Conservation (phyloP, 2,113 vertebrate genomes). For the Mobula hypostoma region DNA sequence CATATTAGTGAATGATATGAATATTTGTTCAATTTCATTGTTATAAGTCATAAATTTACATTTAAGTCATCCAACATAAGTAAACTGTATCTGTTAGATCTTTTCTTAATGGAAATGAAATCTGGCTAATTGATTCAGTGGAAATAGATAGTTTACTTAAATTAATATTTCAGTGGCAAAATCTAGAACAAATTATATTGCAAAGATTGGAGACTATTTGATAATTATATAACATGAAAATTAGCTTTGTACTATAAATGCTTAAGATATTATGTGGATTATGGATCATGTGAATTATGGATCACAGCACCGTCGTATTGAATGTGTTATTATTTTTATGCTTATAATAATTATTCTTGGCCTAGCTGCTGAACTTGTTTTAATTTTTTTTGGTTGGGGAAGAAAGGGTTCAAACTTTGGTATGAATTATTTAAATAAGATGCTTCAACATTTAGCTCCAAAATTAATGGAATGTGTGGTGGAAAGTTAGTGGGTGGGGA, state of each 20-base stretch:
- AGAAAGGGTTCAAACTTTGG: slow-evolving; percentile 42
- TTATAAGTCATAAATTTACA: neutral
- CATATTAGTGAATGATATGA: neutral
- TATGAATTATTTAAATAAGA: slow-evolving; percentile 68
- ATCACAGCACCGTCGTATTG: neutral
- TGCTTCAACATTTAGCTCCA: slow-evolving; percentile 74
- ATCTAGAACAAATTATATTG: neutral
- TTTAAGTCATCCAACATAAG: neutral
- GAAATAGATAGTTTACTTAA: neutral
- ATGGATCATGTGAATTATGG: neutral
- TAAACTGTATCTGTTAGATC: neutral
- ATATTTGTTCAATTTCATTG: neutral
- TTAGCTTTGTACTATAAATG: neutral
- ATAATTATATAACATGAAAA: neutral
- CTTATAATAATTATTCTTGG: too few species aligned
- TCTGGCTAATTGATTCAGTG: neutral
- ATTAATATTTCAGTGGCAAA: slow-evolving; percentile 13
- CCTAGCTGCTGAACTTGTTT: slow-evolving; percentile 53
- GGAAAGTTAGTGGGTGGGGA: slow-evolving; percentile 49
- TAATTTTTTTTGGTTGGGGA: slow-evolving; percentile 38
- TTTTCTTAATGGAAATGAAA: neutral
- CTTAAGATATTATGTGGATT: neutral
- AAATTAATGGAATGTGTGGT: slow-evolving; percentile 61
- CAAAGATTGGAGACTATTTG: neutral
- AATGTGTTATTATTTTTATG: slow-evolving; percentile 34